phyloP scores from a whole-genome alignment of 1,140 invertebrate species.

The Scaptomyza graminum region DNA sequence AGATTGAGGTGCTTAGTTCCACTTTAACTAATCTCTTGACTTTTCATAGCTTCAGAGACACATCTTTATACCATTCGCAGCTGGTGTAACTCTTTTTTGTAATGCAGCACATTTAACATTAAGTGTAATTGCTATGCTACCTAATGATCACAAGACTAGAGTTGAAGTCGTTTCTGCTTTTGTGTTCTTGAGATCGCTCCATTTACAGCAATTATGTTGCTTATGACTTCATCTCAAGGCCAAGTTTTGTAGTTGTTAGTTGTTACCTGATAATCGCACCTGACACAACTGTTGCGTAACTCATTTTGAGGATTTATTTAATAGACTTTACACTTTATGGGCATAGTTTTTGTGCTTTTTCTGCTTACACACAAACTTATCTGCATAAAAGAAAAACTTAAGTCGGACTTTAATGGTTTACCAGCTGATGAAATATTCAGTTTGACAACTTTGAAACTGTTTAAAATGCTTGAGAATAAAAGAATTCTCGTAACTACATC shows the following conservation, averaged over 20 bases:
- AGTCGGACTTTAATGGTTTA: not conserved
- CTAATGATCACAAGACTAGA: slow-evolving; percentile 14
- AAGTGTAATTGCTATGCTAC: slow-evolving; percentile 18
- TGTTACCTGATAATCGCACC: slow-evolving; percentile 9
- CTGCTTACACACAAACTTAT: not conserved
- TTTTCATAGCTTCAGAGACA: not conserved
- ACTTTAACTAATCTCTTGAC: slow-evolving; percentile 26
- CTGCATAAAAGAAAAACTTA: not conserved
- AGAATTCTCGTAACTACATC: too few species aligned
- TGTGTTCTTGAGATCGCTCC: slow-evolving; percentile 10
- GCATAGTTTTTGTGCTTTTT: too few species aligned
- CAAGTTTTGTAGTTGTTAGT: not conserved
- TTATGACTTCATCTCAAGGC: slow-evolving; percentile 24
- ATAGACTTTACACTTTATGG: too few species aligned
- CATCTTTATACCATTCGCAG: not conserved
- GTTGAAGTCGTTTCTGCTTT: not conserved
- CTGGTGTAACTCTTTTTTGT: not conserved
- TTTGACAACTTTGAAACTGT: too few species aligned
- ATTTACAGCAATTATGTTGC: slow-evolving; percentile 18
- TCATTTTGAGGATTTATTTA: not conserved
- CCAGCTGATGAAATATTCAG: too few species aligned
- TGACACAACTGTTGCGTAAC: slow-evolving; percentile 24
- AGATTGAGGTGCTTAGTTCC: slow-evolving; percentile 10
- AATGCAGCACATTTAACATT: slow-evolving; percentile 18
- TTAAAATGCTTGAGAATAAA: too few species aligned